Evolutionary conservation across 1,140 invertebrate species (phyloP).

Genomic region (Trissolcus basalis): DNA sequence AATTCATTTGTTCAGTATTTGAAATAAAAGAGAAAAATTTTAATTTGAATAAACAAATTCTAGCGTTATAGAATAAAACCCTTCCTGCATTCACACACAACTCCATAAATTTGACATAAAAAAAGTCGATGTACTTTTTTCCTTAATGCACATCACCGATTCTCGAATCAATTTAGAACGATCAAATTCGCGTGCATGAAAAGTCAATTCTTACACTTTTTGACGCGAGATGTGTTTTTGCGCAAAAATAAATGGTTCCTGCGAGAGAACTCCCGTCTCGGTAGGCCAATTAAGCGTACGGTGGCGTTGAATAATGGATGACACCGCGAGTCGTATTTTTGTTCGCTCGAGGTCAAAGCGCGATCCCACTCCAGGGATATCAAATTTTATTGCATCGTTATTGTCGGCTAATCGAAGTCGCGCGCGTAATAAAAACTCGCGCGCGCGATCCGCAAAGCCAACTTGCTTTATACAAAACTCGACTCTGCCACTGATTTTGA

Average conservation of each 20-base stretch:
- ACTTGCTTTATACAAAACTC: too few species aligned
- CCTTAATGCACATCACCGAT: too few species aligned
- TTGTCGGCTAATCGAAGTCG: slow-evolving; percentile 62
- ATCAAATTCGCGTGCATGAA: slow-evolving; percentile 29
- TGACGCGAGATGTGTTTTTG: slow-evolving; percentile 20
- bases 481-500: slow-evolving; percentile 12
- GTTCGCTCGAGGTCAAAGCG: slow-evolving; percentile 42
- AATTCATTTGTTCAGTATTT: too few species aligned
- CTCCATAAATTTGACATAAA: too few species aligned
- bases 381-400: slow-evolving; percentile 63
- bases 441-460: slow-evolving; percentile 1
- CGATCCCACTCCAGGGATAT: slow-evolving; percentile 43
- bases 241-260: slow-evolving; percentile 36
- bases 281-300: slow-evolving; percentile 58
- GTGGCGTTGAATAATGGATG: slow-evolving; percentile 62
- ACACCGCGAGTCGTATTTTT: slow-evolving; percentile 32
- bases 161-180: slow-evolving; percentile 10
- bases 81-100: too few species aligned
- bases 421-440: slow-evolving; percentile 52
- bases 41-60: too few species aligned
- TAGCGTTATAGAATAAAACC: too few species aligned
- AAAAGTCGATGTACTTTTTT: too few species aligned
- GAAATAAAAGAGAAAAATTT: too few species aligned
- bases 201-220: slow-evolving; percentile 42
- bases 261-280: slow-evolving; percentile 29